phyloP scores from a whole-genome alignment of 2,113 vertebrate species.

The Rhodinocichla rosea region DNA sequence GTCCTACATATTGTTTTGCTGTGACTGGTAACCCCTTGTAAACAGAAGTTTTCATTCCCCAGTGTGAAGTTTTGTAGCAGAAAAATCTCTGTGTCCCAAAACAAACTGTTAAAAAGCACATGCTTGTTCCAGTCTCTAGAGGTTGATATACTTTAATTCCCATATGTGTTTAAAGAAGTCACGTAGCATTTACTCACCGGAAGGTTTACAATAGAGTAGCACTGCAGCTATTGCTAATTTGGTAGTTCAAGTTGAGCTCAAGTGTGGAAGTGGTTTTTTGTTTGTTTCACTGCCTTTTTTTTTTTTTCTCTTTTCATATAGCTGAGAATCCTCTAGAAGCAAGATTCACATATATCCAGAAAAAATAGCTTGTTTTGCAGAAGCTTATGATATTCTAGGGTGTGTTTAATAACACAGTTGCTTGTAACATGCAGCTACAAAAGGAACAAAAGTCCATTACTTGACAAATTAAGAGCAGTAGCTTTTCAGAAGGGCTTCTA shows the following conservation, averaged over 20 bases:
- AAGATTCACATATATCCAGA: neutral
- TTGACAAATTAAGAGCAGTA: neutral
- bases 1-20: neutral
- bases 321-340: neutral
- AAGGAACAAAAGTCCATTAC: neutral
- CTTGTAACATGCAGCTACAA: neutral
- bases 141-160: neutral
- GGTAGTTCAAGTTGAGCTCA: neutral
- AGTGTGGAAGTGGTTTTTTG: constrained; percentile 16
- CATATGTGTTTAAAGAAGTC: neutral
- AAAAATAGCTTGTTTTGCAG: neutral
- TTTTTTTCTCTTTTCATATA: neutral
- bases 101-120: neutral
- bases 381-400: neutral
- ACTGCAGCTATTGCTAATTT: neutral
- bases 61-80: neutral
- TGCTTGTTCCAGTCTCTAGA: neutral
- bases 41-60: neutral
- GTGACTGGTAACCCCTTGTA: neutral
- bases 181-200: neutral
- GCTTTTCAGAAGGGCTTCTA: neutral
- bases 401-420: neutral
- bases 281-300: neutral
- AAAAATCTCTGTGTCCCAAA: neutral
- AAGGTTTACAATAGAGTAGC: neutral